Conservation (phyloP, 64 coral and sea anemone genomes). For the Platygyra sinensis region DNA sequence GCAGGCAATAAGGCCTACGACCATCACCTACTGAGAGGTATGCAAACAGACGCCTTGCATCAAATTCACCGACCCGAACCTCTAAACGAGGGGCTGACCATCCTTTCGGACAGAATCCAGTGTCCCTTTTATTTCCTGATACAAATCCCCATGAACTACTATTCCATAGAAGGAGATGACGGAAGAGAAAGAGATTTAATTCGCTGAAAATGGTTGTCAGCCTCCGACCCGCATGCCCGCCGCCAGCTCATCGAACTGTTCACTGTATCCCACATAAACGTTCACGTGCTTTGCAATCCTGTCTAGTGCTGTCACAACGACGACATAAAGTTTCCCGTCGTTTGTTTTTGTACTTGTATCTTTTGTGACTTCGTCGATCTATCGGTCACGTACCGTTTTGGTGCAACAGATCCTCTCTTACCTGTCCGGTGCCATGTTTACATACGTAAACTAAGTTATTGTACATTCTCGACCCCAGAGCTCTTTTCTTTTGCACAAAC, state of each 20-base stretch:
- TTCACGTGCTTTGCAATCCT: not conserved
- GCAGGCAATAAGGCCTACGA: no score
- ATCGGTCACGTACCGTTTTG: not conserved
- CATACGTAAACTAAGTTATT: no score
- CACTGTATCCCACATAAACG: slow-evolving; percentile 2
- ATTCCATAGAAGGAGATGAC: not conserved
- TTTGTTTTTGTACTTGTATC: not conserved
- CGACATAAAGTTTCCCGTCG: not conserved
- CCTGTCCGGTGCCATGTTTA: not conserved
- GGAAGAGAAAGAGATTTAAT: no score
- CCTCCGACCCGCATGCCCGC: not conserved
- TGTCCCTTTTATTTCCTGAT: not conserved
- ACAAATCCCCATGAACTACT: not conserved
- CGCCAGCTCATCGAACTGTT: not conserved
- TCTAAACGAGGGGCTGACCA: not conserved
- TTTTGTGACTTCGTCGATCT: not conserved
- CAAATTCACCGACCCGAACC: no score
- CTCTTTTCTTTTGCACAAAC: no score
- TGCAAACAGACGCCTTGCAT: no score
- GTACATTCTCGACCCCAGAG: no score
- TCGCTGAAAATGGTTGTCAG: not conserved
- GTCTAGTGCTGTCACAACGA: slow-evolving; percentile 4
- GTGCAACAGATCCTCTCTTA: not conserved
- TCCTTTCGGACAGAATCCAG: not conserved
- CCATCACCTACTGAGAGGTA: no score